Conservation (phyloP, 2,888 invertebrate genomes). For the Marronus borbonicus region DNA sequence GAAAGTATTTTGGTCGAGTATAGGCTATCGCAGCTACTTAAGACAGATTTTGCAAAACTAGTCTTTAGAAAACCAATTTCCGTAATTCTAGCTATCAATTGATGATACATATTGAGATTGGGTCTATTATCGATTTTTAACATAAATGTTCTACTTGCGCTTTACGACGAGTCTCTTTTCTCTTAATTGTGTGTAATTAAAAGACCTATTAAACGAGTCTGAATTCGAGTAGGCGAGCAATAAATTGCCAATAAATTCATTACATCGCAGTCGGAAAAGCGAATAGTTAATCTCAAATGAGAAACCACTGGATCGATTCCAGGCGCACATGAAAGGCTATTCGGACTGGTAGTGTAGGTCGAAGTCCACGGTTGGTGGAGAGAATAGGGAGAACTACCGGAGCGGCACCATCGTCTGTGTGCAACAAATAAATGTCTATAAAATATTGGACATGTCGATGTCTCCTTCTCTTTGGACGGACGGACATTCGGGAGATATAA, state of each 20-base stretch:
- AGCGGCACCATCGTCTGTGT: slow-evolving; percentile 40
- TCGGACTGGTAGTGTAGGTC: slow-evolving; percentile 6
- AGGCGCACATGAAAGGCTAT: slow-evolving; percentile 18
- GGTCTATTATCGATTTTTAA: too few relatives aligned
- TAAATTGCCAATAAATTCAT: slow-evolving; percentile 18
- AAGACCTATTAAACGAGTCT: slow-evolving; percentile 2
- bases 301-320: slow-evolving; percentile 33
- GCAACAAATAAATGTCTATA: slow-evolving; percentile 64
- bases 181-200: slow-evolving; percentile 11
- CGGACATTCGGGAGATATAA: slow-evolving; percentile 60
- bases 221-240: not conserved
- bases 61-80: too few relatives aligned
- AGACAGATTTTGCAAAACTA: too few relatives aligned
- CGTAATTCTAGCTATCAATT: too few relatives aligned
- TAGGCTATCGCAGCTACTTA: too few relatives aligned
- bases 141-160: not conserved
- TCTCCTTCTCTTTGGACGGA: slow-evolving; percentile 51
- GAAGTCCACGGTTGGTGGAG: not conserved
- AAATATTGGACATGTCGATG: slow-evolving; percentile 63
- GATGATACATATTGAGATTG: too few relatives aligned
- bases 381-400: slow-evolving; percentile 6
- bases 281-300: slow-evolving; percentile 20
- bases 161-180: not conserved
- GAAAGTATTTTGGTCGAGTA: too few relatives aligned
- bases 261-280: slow-evolving; percentile 10